A percentile compares a stretch with the other conserved stretches of the same genome.
Evolutionary conservation across 2,797 vertebrate species (phyloP).

Genomic region (Sebastes vulpes): DNA sequence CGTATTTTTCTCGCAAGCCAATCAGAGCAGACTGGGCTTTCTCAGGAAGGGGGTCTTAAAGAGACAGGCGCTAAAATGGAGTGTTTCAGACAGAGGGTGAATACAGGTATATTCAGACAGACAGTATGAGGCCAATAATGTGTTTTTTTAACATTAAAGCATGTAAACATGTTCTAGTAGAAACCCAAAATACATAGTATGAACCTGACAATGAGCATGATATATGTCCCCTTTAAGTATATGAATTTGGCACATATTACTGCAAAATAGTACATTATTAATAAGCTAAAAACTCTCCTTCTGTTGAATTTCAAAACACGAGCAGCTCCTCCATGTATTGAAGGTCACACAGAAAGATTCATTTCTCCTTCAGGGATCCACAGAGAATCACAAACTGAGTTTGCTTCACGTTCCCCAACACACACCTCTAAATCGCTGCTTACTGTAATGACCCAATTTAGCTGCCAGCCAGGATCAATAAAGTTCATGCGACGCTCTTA

Average conservation of each 20-base stretch:
- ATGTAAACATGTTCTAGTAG: neutral
- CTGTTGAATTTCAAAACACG: neutral
- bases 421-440: neutral
- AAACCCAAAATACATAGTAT: neutral
- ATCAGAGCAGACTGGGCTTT: too few relatives aligned
- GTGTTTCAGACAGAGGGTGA: too few relatives aligned
- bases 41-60: too few relatives aligned
- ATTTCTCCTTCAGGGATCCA: constrained; percentile 9
- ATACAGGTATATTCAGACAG: too few relatives aligned
- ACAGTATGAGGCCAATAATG: too few relatives aligned
- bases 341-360: neutral
- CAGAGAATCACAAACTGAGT: neutral
- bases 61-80: too few relatives aligned
- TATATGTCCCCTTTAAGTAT: neutral
- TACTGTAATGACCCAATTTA: constrained; percentile 41
- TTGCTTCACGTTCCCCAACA: neutral
- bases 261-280: neutral
- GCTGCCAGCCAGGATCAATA: constrained; percentile 41
- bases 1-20: too few relatives aligned
- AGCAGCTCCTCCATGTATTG: neutral
- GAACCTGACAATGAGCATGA: neutral
- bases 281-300: neutral
- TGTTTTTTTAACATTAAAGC: too few relatives aligned
- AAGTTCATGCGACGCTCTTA: constrained; percentile 18
- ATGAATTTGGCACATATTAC: neutral